phyloP scores from a whole-genome alignment of 2,797 vertebrate genomes.

The Podarcis lilfordi region DNA sequence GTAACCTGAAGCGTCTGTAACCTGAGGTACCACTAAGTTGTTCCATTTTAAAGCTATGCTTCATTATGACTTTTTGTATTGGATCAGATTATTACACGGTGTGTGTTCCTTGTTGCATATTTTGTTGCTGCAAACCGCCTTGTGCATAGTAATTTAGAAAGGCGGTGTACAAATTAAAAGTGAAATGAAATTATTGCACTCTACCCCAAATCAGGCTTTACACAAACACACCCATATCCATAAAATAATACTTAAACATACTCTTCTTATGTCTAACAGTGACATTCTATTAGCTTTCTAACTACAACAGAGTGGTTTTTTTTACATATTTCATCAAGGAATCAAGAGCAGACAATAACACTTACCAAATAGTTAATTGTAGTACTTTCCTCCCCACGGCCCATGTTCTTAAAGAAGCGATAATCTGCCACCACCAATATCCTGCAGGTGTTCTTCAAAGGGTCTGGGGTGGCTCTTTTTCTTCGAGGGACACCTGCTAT shows the following conservation, averaged over 20 bases:
- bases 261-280: background rate
- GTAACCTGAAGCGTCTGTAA: too few species aligned
- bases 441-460: conserved; percentile 91
- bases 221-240: background rate
- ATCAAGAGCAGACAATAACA: background rate
- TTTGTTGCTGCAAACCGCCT: too few species aligned
- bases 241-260: background rate
- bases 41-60: too few species aligned
- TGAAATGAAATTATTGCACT: background rate
- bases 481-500: conserved; percentile 80
- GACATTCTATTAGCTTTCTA: background rate
- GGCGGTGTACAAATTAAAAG: too few species aligned
- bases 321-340: background rate
- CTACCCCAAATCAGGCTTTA: background rate
- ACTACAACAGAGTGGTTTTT: background rate
- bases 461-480: conserved; percentile 79
- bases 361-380: conserved; percentile 96
- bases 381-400: conserved; percentile 93
- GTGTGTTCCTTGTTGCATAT: too few species aligned
- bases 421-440: conserved; percentile 96
- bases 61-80: too few species aligned
- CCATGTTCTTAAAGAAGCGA: conserved; percentile 95
- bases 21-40: too few species aligned
- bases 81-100: too few species aligned
- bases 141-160: too few species aligned